Base-by-base conservation (phyloP, 2,113 vertebrate genomes). In the Channa argus region DNA sequence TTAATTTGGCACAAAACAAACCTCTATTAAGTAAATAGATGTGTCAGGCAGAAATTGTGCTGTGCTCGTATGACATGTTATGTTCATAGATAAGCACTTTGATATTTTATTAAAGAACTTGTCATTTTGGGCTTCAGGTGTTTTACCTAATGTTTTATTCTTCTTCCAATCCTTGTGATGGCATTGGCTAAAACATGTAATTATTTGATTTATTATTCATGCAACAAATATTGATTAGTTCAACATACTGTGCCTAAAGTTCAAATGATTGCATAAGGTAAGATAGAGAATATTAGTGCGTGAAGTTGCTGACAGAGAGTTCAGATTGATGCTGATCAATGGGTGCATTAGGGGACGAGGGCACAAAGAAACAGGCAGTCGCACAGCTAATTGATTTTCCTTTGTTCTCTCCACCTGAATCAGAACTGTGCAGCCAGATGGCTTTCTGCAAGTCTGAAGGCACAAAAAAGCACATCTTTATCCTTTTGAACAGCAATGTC, bases 321-420 rank as follows among this genome's bases (percentile, higher is more conserved):
- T 58, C 56, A 72, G 15, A 33, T 51, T 68, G 3, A 24, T 67
- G 6, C 4, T 41, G 53, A 3, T 76, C 63, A 80, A 60, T 52
- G 9, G 52, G 3, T 58, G 24, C 45, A 66, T 74, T 70, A 65
- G 0, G 38, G 24, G 58, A 52, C 3, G 37, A 59, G 59, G 54
- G 33, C 41, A 60, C 77, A 71, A 49, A 72, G 68, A 54, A 76
- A 66, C 2, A 58, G 15, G 38, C 50, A 58, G 45, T 49, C 60
- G 44, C 55, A 66, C 53, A 61, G 49, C 14, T 71, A 73, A 73
- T 70, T 70, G 43, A 62, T 71, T 71, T 72, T 63, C 33, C 38
- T 77, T 79, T 82, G 74, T 63, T 71, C n/a, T 34, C 38, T 45
- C 47, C 15, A 44, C 55, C 34, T 56, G 63, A 72, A 34, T 60